phyloP scores from a whole-genome alignment of 2,797 vertebrate species.

The Alca torda region DNA sequence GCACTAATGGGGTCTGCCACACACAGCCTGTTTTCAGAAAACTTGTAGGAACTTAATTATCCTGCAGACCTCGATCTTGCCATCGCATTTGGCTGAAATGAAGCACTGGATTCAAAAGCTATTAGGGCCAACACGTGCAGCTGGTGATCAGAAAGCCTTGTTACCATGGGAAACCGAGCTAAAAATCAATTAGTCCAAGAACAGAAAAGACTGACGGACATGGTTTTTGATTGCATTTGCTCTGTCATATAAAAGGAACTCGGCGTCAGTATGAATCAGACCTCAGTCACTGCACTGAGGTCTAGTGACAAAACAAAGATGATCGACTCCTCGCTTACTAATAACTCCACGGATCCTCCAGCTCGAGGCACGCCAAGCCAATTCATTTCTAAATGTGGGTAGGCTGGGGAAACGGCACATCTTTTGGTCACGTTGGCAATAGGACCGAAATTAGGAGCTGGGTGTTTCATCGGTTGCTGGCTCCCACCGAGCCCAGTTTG shows the following conservation, averaged over 20 bases:
- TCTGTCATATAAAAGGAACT: background rate
- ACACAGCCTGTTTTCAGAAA: background rate
- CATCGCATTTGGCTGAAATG: background rate
- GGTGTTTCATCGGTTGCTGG: background rate
- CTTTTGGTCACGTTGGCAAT: background rate
- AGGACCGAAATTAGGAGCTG: background rate
- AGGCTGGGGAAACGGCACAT: background rate
- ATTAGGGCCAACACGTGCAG: conserved; percentile 28
- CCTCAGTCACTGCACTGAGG: background rate
- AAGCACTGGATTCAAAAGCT: conserved; percentile 24
- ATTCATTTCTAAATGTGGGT: background rate
- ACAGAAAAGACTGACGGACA: background rate
- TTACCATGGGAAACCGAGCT: conserved; percentile 50
- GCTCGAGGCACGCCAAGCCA: background rate
- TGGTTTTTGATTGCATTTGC: conserved; percentile 12
- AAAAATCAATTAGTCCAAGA: conserved; percentile 29
- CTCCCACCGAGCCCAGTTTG: background rate
- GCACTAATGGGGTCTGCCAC: background rate
- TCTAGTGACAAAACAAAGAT: conserved; percentile 3
- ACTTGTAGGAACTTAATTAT: background rate
- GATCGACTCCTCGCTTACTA: background rate
- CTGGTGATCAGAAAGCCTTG: conserved; percentile 30
- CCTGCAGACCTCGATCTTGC: background rate
- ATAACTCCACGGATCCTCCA: background rate
- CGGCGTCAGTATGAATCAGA: background rate